Evolutionary conservation across 2,888 invertebrate genomes (phyloP).

Genomic region (Eudasyphora cyanicolor): DNA sequence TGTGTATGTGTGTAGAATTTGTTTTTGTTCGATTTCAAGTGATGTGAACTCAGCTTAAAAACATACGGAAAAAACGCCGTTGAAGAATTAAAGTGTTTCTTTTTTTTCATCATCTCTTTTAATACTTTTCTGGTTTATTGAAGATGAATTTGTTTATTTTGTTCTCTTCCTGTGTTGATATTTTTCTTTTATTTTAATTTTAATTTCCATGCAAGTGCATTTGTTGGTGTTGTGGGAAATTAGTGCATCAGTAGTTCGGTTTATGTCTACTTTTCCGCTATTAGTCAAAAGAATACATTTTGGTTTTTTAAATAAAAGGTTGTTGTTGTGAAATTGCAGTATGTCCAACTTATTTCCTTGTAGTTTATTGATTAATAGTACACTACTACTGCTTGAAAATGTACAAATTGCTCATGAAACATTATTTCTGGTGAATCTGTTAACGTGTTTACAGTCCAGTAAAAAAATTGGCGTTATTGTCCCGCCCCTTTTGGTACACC

Average conservation of each 20-base stretch:
- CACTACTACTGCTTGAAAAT: no score
- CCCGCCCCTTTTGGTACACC: no score
- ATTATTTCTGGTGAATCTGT: no score
- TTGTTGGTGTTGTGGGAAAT: background rate
- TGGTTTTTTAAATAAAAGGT: no score
- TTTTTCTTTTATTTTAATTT: background rate
- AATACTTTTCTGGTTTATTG: conserved; percentile 8
- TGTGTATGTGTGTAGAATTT: background rate
- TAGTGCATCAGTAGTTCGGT: background rate
- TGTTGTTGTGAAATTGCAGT: no score
- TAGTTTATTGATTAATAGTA: no score
- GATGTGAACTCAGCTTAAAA: conserved; percentile 53
- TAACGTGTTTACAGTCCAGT: no score
- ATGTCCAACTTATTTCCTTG: no score
- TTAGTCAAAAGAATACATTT: no score
- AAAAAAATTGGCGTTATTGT: no score
- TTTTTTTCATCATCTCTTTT: conserved; percentile 23
- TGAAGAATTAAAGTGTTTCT: conserved; percentile 42
- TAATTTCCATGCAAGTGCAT: background rate
- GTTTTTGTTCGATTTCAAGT: conserved; percentile 10
- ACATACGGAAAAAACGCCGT: background rate
- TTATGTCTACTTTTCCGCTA: no score
- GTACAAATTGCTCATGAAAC: no score
- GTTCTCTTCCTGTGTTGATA: background rate
- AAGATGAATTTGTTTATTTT: background rate